Conservation (phyloP, 2,797 vertebrate genomes). For the Scomberomorus guttatus region DNA sequence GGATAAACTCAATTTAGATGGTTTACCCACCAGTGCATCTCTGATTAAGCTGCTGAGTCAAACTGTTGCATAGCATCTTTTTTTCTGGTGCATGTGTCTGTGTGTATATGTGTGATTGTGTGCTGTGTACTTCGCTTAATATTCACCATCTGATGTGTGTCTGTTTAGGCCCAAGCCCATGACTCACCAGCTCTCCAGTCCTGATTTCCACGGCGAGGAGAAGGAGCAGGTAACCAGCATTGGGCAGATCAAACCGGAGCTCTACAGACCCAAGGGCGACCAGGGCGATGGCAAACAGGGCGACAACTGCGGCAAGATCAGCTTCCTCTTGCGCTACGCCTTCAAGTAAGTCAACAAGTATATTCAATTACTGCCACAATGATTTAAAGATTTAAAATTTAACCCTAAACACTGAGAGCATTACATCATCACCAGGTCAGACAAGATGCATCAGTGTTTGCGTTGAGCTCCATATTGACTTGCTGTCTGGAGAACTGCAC, state of each 20-base stretch:
- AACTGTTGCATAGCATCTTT: neutral
- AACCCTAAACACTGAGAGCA: neutral
- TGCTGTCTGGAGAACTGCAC: neutral
- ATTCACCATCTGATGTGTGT: slow-evolving; percentile 55
- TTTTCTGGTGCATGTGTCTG: slow-evolving; percentile 3
- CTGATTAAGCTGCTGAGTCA: slow-evolving; percentile 52
- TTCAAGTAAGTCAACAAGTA: slow-evolving; percentile 84
- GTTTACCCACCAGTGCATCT: neutral
- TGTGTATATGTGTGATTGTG: slow-evolving; percentile 11
- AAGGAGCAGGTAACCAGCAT: slow-evolving; percentile 95
- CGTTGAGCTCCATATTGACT: neutral
- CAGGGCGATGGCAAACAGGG: slow-evolving; percentile 85
- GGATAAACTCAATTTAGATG: slow-evolving; percentile 22
- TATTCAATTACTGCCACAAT: neutral
- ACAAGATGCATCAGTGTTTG: slow-evolving; percentile 11
- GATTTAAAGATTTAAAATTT: neutral
- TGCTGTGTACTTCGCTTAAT: slow-evolving; percentile 24
- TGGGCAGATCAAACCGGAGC: slow-evolving; percentile 94
- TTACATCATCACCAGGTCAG: slow-evolving; percentile 4
- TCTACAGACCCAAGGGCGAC: slow-evolving; percentile 90
- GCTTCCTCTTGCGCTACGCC: slow-evolving; percentile 93
- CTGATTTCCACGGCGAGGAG: slow-evolving; percentile 90
- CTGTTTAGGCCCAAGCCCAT: slow-evolving; percentile 89
- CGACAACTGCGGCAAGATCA: slow-evolving; percentile 91
- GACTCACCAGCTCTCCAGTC: slow-evolving; percentile 93